Conservation (phyloP, 2,113 vertebrate species). For the Psittacula cyanocephala region DNA sequence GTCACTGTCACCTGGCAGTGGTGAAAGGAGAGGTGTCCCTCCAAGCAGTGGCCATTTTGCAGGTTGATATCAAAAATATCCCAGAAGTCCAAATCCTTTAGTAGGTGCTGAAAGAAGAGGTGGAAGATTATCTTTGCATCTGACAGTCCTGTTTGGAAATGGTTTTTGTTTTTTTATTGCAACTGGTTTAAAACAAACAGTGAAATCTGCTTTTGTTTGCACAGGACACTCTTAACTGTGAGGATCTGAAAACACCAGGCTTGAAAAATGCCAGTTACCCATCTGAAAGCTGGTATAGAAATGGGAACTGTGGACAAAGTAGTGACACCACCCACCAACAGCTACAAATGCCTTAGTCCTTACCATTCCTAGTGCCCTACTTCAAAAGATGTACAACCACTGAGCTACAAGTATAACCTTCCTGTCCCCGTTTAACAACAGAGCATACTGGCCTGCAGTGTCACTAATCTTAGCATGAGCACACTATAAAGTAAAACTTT, state of each 20-base stretch:
- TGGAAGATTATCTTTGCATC: conserved; percentile 72
- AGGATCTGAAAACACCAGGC: not conserved
- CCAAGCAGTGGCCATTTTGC: conserved; percentile 61
- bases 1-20: conserved; percentile 49
- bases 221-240: not conserved
- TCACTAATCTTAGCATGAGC: not conserved
- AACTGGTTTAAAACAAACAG: not conserved
- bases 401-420: not conserved
- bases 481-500: not conserved
- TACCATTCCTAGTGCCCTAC: not conserved
- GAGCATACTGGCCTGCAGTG: not conserved
- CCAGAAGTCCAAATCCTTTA: conserved; percentile 53
- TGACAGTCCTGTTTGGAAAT: conserved; percentile 22
- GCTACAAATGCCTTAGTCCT: not conserved
- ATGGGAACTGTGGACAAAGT: not conserved
- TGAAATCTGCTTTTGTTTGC: not conserved
- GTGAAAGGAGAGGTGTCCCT: conserved; percentile 62
- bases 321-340: not conserved
- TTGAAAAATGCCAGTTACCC: not conserved
- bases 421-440: not conserved
- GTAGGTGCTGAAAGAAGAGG: conserved; percentile 65
- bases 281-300: not conserved
- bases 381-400: not conserved
- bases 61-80: conserved; percentile 28
- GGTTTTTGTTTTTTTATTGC: not conserved